phyloP scores from a whole-genome alignment of 1,140 invertebrate species.

The Lamellibrachia luymesi region DNA sequence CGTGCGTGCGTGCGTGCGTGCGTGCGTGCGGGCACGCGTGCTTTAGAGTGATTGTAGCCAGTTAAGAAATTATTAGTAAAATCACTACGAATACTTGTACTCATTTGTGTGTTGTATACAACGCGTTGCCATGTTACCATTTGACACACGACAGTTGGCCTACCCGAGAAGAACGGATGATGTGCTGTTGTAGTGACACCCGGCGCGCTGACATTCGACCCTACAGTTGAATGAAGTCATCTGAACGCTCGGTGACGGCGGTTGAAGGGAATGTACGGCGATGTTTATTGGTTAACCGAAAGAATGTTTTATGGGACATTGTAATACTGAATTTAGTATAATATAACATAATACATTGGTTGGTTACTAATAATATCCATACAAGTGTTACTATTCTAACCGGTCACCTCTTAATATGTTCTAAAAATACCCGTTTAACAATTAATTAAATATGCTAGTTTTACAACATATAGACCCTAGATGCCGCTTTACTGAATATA shows the following conservation, averaged over 20 bases:
- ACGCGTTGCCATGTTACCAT: neutral
- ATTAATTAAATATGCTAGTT: no score
- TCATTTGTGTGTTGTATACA: neutral
- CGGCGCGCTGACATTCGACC: neutral
- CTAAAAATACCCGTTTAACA: no score
- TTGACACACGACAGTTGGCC: neutral
- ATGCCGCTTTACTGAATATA: no score
- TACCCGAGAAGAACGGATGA: neutral
- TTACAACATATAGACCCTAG: no score
- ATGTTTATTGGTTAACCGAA: no score
- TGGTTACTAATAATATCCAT: no score
- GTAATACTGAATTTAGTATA: no score
- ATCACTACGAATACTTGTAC: neutral
- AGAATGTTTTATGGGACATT: no score
- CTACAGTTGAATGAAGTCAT: neutral
- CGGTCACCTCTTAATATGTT: no score
- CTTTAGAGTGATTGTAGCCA: neutral
- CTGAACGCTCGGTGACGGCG: neutral
- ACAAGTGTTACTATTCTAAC: no score
- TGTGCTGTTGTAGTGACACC: neutral
- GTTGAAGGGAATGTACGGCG: no score
- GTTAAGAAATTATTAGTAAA: neutral
- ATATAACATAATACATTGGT: no score
- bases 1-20: neutral
- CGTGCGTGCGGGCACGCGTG: neutral